These are phyloP conservation scores for Synanthedon tipuliformis DNA, from an alignment of 2,888 invertebrate genomes.

Conservation along the genomic window DNA sequence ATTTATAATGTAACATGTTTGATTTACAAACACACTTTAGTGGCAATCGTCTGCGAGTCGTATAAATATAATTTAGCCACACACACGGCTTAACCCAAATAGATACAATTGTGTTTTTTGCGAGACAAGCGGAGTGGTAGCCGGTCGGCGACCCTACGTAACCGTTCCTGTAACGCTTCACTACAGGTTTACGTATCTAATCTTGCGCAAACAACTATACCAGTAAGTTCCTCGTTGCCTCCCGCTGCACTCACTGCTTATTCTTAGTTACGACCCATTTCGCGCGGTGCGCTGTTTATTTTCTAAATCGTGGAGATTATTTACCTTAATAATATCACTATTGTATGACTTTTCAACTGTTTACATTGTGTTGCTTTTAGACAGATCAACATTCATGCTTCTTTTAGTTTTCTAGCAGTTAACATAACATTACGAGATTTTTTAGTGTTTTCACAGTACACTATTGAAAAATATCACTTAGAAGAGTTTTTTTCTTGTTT, in stretches of 20 bases:
- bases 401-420: no score
- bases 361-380: background rate
- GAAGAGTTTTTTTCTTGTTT: background rate
- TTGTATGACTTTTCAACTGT: background rate
- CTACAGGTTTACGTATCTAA: conserved; percentile 44
- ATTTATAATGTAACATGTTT: background rate
- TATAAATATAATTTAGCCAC: conserved; percentile 4
- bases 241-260: conserved; percentile 34
- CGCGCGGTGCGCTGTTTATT: conserved; percentile 26
- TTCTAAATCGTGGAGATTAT: conserved; percentile 28
- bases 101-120: conserved; percentile 13
- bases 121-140: conserved; percentile 5
- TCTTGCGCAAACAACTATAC: conserved; percentile 39
- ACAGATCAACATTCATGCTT: no score
- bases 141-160: conserved; percentile 13
- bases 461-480: no score
- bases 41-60: conserved; percentile 14
- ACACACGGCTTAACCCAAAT: conserved; percentile 8
- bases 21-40: conserved; percentile 11
- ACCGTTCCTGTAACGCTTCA: conserved; percentile 4
- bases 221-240: conserved; percentile 17
- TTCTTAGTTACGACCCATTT: conserved; percentile 47
- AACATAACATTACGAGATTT: background rate
- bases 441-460: background rate
- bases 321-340: conserved; percentile 16